These are phyloP conservation scores for Oryzias melastigma DNA, from an alignment of 2,113 vertebrate genomes.

Conservation along the genomic window DNA sequence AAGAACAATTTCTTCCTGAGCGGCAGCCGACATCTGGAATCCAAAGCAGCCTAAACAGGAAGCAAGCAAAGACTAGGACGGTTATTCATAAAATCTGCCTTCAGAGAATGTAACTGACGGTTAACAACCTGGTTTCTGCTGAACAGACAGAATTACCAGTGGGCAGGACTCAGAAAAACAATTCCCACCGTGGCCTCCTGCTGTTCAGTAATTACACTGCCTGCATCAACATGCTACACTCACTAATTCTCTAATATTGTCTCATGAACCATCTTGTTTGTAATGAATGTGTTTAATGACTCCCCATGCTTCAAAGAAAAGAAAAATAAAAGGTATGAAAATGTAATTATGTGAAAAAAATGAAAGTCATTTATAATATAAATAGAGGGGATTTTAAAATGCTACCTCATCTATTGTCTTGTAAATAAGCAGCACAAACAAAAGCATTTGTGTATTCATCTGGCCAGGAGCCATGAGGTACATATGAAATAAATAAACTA, in stretches of 20 bases:
- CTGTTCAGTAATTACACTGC: constrained; percentile 46
- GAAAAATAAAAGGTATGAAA: constrained; percentile 9
- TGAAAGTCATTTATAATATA: neutral
- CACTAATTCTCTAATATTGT: constrained; percentile 14
- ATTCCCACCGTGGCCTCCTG: constrained; percentile 24
- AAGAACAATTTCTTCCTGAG: constrained; percentile 64
- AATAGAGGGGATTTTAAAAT: constrained; percentile 10
- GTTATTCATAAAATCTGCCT: neutral
- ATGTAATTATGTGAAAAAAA: constrained; percentile 3
- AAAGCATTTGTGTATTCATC: neutral
- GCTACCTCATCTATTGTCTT: constrained; percentile 15
- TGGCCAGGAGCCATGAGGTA: neutral
- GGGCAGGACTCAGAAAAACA: constrained; percentile 10
- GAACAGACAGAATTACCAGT: constrained; percentile 14
- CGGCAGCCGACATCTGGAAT: neutral
- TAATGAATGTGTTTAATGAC: constrained; percentile 18
- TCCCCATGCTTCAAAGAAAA: neutral
- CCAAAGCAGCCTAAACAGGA: neutral
- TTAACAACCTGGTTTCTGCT: constrained; percentile 2
- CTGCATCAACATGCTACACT: constrained; percentile 14
- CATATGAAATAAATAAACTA: no score
- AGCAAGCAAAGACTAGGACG: neutral
- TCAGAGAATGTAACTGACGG: constrained; percentile 19
- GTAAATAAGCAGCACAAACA: neutral
- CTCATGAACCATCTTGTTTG: constrained; percentile 1